phyloP scores from a whole-genome alignment of 23 tunicate species.

The Ciona savignyi region DNA sequence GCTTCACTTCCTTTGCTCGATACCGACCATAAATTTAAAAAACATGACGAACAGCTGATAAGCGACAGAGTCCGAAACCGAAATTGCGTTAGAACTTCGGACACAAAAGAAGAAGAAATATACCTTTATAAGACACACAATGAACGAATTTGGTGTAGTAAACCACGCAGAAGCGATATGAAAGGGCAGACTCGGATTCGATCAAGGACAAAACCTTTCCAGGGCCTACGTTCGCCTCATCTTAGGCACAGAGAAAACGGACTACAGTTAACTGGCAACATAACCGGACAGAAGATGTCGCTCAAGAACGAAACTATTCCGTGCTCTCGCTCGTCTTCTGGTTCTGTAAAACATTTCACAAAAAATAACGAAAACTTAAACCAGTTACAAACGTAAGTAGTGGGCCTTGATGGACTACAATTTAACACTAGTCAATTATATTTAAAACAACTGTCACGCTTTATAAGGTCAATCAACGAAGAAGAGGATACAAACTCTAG shows the following conservation, averaged over 20 bases:
- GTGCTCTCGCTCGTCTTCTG: too few species aligned
- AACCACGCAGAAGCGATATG: slow-evolving; percentile 7
- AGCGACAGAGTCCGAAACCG: not conserved
- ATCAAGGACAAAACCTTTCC: not conserved
- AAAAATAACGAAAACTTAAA: too few species aligned
- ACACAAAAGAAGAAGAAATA: not conserved
- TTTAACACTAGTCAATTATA: too few species aligned
- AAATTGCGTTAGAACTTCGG: not conserved
- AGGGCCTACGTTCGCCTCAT: not conserved
- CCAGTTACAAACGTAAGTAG: too few species aligned
- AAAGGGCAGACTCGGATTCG: slow-evolving; percentile 14
- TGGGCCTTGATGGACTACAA: too few species aligned
- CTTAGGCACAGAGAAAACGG: not conserved
- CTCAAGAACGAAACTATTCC: too few species aligned
- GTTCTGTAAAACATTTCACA: too few species aligned
- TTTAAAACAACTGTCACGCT: too few species aligned
- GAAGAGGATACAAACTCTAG: too few species aligned
- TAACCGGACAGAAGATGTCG: too few species aligned
- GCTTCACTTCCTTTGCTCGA: not conserved
- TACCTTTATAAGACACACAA: slow-evolving; percentile 3
- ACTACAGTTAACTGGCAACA: too few species aligned
- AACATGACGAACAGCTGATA: not conserved
- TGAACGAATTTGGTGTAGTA: slow-evolving; percentile 5
- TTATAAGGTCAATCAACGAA: too few species aligned
- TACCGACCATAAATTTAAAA: not conserved